These are phyloP conservation scores for Takifugu bimaculatus DNA, from an alignment of 2,113 vertebrate species.

Conservation along the genomic window DNA sequence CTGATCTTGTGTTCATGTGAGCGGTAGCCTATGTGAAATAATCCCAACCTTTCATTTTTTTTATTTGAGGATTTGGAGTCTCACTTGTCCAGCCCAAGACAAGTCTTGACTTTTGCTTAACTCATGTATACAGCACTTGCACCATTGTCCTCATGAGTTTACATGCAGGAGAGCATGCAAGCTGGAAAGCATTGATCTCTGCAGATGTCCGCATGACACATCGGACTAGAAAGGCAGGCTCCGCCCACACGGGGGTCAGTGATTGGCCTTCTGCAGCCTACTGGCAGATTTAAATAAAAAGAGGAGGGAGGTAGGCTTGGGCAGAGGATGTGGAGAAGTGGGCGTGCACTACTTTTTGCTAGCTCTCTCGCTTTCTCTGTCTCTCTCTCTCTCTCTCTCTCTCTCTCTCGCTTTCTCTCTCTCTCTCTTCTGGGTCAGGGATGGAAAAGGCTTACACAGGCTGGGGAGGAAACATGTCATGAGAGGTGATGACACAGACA, in stretches of 20 bases:
- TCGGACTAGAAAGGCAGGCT: slow-evolving; percentile 22
- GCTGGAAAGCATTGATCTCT: not conserved
- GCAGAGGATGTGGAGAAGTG: slow-evolving; percentile 12
- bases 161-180: not conserved
- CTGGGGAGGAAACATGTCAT: slow-evolving; percentile 67
- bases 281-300: slow-evolving; percentile 59
- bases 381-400: slow-evolving; percentile 35
- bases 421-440: slow-evolving; percentile 56
- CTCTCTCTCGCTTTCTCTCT: slow-evolving; percentile 41
- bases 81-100: too few species aligned
- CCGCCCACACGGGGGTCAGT: slow-evolving; percentile 30
- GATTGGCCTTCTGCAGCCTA: slow-evolving; percentile 61
- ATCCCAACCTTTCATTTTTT: too few species aligned
- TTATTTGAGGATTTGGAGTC: too few species aligned
- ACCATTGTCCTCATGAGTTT: too few species aligned
- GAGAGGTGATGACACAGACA: slow-evolving; percentile 69
- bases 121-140: not conserved
- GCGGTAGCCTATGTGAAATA: too few species aligned
- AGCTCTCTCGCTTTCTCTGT: slow-evolving; percentile 32
- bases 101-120: not conserved
- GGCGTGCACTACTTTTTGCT: slow-evolving; percentile 43
- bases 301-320: slow-evolving; percentile 38
- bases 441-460: slow-evolving; percentile 62
- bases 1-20: too few species aligned
- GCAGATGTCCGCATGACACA: slow-evolving; percentile 9